Evolutionary conservation across 30 jellyfish, hydroid and myxozoan species (phyloP).

Genomic region (Aurelia sp.): DNA sequence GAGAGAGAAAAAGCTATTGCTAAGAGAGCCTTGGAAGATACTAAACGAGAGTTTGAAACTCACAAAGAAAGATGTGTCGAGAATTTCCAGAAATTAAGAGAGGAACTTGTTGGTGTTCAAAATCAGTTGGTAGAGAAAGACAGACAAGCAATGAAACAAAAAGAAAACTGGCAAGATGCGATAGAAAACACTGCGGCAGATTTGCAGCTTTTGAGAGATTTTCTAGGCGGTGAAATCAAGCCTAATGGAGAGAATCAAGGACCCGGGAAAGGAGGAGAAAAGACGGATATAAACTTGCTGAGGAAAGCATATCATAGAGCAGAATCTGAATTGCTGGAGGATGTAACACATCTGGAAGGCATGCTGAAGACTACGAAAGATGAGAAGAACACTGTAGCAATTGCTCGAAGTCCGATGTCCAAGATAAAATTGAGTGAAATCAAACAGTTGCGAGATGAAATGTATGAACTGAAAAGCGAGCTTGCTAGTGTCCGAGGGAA

Average conservation of each 20-base stretch:
- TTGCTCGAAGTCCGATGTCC: slow-evolving; percentile 97
- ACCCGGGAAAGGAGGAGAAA: slow-evolving; percentile 40
- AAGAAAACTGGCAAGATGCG: slow-evolving; percentile 88
- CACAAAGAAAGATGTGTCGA: slow-evolving; percentile 82
- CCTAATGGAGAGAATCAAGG: slow-evolving; percentile 13
- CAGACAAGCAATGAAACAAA: slow-evolving; percentile 86
- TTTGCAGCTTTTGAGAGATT: slow-evolving; percentile 74
- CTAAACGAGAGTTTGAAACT: slow-evolving; percentile 74
- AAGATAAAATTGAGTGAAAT: slow-evolving; percentile 89
- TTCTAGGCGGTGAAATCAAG: slow-evolving; percentile 46
- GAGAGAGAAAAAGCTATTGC: slow-evolving; percentile 72
- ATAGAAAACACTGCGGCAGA: slow-evolving; percentile 88
- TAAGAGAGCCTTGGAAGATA: slow-evolving; percentile 53
- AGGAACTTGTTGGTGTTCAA: slow-evolving; percentile 85
- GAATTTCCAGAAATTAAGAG: slow-evolving; percentile 71
- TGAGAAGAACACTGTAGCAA: slow-evolving; percentile 81
- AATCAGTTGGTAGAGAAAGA: slow-evolving; percentile 86
- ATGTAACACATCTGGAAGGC: slow-evolving; percentile 87
- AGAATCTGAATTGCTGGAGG: slow-evolving; percentile 85
- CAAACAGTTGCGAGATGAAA: slow-evolving; percentile 90
- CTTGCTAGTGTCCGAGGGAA: slow-evolving; percentile 45
- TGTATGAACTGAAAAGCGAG: slow-evolving; percentile 65
- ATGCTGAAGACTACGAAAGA: slow-evolving; percentile 81
- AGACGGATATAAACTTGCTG: slow-evolving; percentile 63
- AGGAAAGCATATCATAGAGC: slow-evolving; percentile 80